These are phyloP conservation scores for Charina bottae DNA, from an alignment of 2,113 vertebrate genomes.

Conservation along the genomic window DNA sequence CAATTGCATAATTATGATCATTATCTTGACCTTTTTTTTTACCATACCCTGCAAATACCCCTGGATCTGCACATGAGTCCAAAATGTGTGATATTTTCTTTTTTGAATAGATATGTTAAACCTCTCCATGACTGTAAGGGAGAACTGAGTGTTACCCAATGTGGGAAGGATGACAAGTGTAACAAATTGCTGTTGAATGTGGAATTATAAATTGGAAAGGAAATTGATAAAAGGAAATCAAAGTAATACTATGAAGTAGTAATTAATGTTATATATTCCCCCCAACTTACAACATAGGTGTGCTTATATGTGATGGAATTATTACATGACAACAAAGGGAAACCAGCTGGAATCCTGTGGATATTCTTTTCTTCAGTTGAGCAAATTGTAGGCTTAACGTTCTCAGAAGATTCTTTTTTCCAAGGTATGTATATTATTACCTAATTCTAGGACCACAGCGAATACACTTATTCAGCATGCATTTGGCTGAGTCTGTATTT, in stretches of 20 bases:
- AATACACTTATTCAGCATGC: slow-evolving; percentile 53
- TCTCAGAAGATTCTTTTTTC: slow-evolving; percentile 52
- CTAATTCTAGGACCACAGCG: slow-evolving; percentile 63
- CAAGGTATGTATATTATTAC: slow-evolving; percentile 50
- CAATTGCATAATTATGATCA: neutral
- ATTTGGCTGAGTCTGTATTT: slow-evolving; percentile 56
- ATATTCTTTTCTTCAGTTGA: slow-evolving; percentile 25
- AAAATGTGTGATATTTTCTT: neutral
- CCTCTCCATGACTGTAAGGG: neutral
- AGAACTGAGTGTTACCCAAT: neutral
- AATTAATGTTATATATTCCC: neutral
- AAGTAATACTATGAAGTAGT: neutral
- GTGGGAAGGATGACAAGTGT: neutral
- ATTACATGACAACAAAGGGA: slow-evolving; percentile 18
- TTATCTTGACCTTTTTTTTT: neutral
- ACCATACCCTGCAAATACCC: neutral
- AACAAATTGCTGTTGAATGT: neutral
- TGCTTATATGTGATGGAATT: slow-evolving; percentile 18
- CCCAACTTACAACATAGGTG: neutral
- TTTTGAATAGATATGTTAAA: neutral
- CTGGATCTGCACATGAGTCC: neutral
- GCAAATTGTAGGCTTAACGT: slow-evolving; percentile 45
- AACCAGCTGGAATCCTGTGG: slow-evolving; percentile 51
- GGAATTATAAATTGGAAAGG: neutral
- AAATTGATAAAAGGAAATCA: neutral